Evolutionary conservation across 2,888 invertebrate genomes (phyloP).

Genomic region (Phengaris alcon): DNA sequence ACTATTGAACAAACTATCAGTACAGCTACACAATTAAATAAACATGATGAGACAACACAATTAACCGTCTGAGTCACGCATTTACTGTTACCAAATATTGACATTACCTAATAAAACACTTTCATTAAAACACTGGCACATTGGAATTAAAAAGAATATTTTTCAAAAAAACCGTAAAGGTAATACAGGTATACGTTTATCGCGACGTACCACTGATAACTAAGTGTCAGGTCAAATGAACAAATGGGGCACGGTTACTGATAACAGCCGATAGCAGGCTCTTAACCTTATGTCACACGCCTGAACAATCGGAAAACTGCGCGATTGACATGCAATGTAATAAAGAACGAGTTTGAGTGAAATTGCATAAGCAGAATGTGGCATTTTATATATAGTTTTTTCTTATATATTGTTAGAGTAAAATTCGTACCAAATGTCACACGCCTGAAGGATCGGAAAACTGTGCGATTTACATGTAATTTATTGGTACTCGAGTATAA

Average conservation of each 20-base stretch:
- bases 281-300: conserved; percentile 72
- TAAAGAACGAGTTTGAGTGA: not conserved
- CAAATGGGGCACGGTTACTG: conserved; percentile 71
- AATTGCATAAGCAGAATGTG: conserved; percentile 15
- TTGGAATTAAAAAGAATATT: not conserved
- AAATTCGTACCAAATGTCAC: no score
- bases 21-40: no score
- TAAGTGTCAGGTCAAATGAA: conserved; percentile 78
- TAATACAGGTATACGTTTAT: conserved; percentile 74
- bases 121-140: not conserved
- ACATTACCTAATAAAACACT: not conserved
- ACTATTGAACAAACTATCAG: no score
- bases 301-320: conserved; percentile 44
- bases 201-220: conserved; percentile 73
- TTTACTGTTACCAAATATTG: not conserved
- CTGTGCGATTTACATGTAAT: no score
- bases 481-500: no score
- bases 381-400: no score
- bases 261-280: conserved; percentile 75
- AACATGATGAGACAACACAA: no score
- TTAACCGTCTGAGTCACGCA: no score
- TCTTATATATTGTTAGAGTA: no score
- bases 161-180: conserved; percentile 48
- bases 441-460: no score
- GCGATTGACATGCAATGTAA: conserved; percentile 24